These are phyloP conservation scores for Apodemus agrarius DNA, from an alignment of 2,797 vertebrate genomes.

Conservation along the genomic window DNA sequence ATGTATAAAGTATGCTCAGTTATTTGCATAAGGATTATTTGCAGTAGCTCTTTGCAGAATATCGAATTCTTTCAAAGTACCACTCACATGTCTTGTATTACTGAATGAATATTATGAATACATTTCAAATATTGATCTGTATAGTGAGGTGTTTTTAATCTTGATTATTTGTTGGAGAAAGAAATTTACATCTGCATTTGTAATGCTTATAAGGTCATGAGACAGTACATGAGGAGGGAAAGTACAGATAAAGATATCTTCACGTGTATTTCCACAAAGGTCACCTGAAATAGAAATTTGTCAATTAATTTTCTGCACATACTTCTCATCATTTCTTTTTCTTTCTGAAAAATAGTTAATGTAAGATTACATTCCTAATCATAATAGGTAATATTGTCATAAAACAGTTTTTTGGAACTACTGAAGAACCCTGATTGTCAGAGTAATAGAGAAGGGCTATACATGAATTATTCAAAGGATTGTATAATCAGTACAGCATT, in stretches of 20 bases:
- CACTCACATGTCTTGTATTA: neutral
- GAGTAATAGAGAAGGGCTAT: constrained; percentile 65
- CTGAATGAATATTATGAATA: constrained; percentile 10
- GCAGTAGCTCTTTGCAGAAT: neutral
- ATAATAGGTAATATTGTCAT: constrained; percentile 58
- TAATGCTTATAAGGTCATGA: neutral
- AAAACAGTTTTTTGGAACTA: constrained; percentile 52
- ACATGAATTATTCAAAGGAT: constrained; percentile 78
- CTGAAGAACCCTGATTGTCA: constrained; percentile 58
- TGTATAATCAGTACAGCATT: constrained; percentile 75
- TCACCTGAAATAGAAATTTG: constrained; percentile 66
- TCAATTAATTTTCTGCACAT: constrained; percentile 59
- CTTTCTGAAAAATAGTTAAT: constrained; percentile 37
- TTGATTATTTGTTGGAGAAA: constrained; percentile 55
- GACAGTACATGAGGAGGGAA: constrained; percentile 2
- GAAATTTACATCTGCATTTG: constrained; percentile 24
- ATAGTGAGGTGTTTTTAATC: constrained; percentile 1
- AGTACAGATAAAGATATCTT: constrained; percentile 19
- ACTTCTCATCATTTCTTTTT: constrained; percentile 11
- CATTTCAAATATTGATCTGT: constrained; percentile 19
- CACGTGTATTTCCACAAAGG: constrained; percentile 54
- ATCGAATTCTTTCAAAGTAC: neutral
- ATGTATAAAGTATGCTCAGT: neutral
- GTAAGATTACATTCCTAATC: constrained; percentile 16
- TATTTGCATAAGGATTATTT: neutral